Base-by-base conservation (phyloP, 2,888 invertebrate species). In the Eilema depressum region DNA sequence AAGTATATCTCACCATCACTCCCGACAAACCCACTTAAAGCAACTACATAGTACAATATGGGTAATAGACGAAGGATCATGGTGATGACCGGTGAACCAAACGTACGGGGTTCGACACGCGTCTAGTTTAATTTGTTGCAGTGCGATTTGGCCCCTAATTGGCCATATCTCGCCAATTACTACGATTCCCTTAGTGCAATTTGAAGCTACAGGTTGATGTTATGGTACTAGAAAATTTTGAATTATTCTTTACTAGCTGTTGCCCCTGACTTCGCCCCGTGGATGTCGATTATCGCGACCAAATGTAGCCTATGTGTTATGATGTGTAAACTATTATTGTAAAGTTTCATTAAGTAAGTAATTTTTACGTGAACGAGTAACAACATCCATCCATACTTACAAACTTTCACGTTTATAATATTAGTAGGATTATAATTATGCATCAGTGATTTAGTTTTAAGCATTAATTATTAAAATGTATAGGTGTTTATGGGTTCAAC, bases 111-210 rank as follows among this genome's bases (percentile, higher is more conserved):
- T 60, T 69, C 61, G 66, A 23, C 53, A 62, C 61, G 12, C 73
- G 65, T 66, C 33, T 37, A 73, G 56, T 47, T 47, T 63, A 63
- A 25, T 28, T 12, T 30, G 37, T 25, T 5, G 64, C 56, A 30
- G 53, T 33, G 66, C 67, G 66, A 37, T n/a, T n/a, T 71, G 56
- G 23, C 68, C 25, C 14, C 71, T 79, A 81, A 82, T 81, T 83
- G 82, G 78, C 75, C 77, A 68, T 75, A 76, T 75, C 57, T 69
- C 71, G 72, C 84, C 86, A 86, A 86, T 88, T 87, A 86, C 71
- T 65, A 57, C 62, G 68, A 82, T 81, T 81, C 81, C 77, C 68
- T 80, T 82, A 77, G 53, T 62, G 67, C 75, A 69, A 57, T 75
- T 53, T 25, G 17, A 11, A 20, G 17, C 17, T 79, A 83, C 66